These are phyloP conservation scores for Brachyhypopomus gauderio DNA, from an alignment of 2,113 vertebrate species.

Conservation along the genomic window DNA sequence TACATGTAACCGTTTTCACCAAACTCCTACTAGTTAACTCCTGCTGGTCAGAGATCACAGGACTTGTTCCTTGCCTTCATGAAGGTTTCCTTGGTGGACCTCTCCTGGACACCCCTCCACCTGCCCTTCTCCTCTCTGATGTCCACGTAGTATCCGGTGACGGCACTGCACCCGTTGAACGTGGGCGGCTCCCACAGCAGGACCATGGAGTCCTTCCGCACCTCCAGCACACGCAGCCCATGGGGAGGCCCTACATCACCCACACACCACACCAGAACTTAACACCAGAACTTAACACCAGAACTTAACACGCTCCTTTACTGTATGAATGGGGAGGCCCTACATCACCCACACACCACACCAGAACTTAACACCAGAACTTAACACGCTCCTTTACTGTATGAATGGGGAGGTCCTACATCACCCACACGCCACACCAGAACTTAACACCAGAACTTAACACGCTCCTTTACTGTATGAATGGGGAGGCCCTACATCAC, in stretches of 20 bases:
- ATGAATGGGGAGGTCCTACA: conserved; percentile 81
- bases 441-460: too few relatives aligned
- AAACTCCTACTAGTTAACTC: conserved; percentile 3
- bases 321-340: conserved; percentile 78
- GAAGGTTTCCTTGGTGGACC: conserved; percentile 77
- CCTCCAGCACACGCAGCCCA: conserved; percentile 82
- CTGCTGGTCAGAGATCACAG: background rate
- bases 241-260: conserved; percentile 80
- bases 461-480: background rate
- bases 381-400: background rate
- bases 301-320: background rate
- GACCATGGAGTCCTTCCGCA: conserved; percentile 87
- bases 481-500: conserved; percentile 80
- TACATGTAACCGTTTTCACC: background rate
- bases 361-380: too few relatives aligned
- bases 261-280: conserved; percentile 22
- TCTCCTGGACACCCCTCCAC: conserved; percentile 88
- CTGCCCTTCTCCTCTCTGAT: conserved; percentile 80
- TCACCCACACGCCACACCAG: conserved; percentile 9
- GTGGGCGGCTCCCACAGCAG: conserved; percentile 88
- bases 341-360: conserved; percentile 59
- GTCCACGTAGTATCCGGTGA: conserved; percentile 92
- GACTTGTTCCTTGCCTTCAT: conserved; percentile 79
- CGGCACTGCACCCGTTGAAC: conserved; percentile 82
- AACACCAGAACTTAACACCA: conserved; percentile 14